These are phyloP conservation scores for Oxytorus armatus DNA, from an alignment of 2,888 invertebrate genomes.

Conservation along the genomic window DNA sequence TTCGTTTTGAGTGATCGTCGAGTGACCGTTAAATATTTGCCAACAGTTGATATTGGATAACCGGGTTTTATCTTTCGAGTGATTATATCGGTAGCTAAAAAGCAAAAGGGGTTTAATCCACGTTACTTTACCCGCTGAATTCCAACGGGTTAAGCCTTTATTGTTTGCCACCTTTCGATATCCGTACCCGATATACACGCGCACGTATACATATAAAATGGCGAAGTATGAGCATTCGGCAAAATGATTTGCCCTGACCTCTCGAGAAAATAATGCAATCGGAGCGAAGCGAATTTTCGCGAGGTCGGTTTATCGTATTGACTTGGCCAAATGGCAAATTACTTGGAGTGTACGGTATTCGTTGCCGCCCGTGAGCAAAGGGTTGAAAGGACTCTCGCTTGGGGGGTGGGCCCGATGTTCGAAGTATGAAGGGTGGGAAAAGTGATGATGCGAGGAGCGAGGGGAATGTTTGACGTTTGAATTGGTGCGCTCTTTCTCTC, in stretches of 20 bases:
- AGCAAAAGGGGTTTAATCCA: not conserved
- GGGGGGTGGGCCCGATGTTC: not conserved
- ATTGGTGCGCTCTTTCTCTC: constrained; percentile 21
- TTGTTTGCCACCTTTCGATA: not conserved
- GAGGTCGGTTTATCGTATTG: constrained; percentile 54
- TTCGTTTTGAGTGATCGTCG: not conserved
- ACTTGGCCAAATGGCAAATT: constrained; percentile 69
- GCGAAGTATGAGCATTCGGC: constrained; percentile 28
- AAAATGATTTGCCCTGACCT: constrained; percentile 59
- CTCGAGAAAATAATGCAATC: constrained; percentile 66
- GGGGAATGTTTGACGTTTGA: constrained; percentile 35
- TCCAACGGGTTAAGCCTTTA: not conserved
- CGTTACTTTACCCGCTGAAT: not conserved
- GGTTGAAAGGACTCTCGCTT: constrained; percentile 3
- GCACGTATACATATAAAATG: not conserved
- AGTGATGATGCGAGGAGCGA: constrained; percentile 1
- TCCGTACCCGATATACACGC: not conserved
- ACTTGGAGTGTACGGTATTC: constrained; percentile 62
- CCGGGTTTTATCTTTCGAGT: constrained; percentile 32
- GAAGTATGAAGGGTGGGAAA: not conserved
- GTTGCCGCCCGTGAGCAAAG: constrained; percentile 8
- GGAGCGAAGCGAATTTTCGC: constrained; percentile 53
- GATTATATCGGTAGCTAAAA: not conserved
- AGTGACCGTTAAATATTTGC: constrained; percentile 60
- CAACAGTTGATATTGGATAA: constrained; percentile 51